Evolutionary conservation across 37 sponge, comb jelly and placozoan species (phyloP).

Genomic region (Beroe ovata): DNA sequence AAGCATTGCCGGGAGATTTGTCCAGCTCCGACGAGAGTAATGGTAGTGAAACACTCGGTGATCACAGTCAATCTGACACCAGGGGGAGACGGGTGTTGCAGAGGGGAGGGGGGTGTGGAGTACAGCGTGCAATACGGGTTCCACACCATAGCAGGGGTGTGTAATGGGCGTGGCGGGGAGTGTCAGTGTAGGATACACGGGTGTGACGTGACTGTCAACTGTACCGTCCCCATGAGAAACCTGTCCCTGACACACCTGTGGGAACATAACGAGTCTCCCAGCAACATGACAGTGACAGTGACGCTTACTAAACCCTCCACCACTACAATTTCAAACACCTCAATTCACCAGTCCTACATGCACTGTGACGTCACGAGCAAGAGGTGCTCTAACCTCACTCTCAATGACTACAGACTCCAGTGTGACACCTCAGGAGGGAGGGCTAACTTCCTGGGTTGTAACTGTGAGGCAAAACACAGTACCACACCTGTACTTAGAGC

Average conservation of each 20-base stretch:
- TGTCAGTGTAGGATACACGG: background rate
- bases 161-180: background rate
- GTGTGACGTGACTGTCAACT: background rate
- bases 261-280: background rate
- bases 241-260: background rate
- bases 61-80: background rate
- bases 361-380: background rate
- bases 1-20: no score
- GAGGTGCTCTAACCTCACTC: background rate
- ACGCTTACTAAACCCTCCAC: background rate
- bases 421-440: background rate
- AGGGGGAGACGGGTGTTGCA: no score
- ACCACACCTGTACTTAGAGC: no score
- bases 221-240: background rate
- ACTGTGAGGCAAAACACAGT: background rate
- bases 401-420: background rate
- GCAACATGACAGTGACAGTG: background rate
- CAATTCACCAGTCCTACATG: background rate
- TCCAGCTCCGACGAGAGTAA: no score
- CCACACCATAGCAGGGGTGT: background rate
- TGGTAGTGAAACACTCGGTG: background rate
- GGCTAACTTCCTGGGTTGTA: background rate
- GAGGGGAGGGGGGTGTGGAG: no score
- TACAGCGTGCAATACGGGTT: no score
- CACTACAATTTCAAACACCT: background rate